phyloP scores from a whole-genome alignment of 2,888 invertebrate genomes.

The Acleris sparsana region DNA sequence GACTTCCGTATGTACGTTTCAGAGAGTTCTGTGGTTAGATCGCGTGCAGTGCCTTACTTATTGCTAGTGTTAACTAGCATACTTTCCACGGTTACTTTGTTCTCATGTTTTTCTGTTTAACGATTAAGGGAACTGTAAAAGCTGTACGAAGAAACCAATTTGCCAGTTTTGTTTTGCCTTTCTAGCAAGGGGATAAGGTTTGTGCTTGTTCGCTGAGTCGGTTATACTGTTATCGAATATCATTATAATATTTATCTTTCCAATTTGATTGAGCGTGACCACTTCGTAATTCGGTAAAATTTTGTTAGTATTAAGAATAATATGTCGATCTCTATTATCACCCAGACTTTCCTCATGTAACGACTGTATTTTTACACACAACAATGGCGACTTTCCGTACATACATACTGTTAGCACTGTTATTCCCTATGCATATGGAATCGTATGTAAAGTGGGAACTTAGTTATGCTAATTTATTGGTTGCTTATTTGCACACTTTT shows the following conservation, averaged over 20 bases:
- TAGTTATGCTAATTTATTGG: conserved; percentile 31
- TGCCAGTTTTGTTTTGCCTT: too few relatives aligned
- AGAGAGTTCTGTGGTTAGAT: conserved; percentile 42
- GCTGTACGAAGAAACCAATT: too few relatives aligned
- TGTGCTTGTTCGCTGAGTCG: too few relatives aligned
- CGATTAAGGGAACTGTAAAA: not conserved
- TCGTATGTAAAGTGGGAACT: conserved; percentile 26
- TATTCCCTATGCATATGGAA: conserved; percentile 13
- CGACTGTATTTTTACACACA: not conserved
- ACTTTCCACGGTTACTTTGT: not conserved
- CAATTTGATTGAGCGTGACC: too few relatives aligned
- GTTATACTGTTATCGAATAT: too few relatives aligned
- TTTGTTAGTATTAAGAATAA: too few relatives aligned
- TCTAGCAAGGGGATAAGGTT: too few relatives aligned
- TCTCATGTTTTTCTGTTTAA: not conserved
- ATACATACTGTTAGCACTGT: conserved; percentile 2
- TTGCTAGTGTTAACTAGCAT: conserved; percentile 40
- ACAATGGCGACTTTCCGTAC: not conserved
- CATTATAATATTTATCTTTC: too few relatives aligned
- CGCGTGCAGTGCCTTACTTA: conserved; percentile 57
- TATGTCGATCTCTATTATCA: too few relatives aligned
- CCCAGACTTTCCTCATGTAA: not conserved
- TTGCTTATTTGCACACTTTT: conserved; percentile 66
- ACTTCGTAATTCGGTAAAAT: too few relatives aligned
- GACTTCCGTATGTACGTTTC: conserved; percentile 57